Evolutionary conservation across 2,888 invertebrate species (phyloP), one percentile per base, ranked within the genome.

Genomic region (Acronicta alni): DNA sequence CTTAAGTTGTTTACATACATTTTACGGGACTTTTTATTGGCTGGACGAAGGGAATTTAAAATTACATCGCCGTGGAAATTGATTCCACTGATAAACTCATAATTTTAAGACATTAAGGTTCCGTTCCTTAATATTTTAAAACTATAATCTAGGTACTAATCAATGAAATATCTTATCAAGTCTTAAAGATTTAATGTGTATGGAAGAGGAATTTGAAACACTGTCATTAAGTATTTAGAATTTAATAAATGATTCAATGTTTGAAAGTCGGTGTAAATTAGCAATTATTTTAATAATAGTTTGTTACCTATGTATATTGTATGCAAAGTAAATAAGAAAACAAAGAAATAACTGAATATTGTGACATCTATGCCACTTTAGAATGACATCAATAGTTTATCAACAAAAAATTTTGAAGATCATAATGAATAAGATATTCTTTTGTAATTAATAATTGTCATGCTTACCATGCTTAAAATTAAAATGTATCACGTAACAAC

Each of bases 1-100:
- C 76, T 80, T 79, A 81, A 82, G 75, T 67, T 75, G 69, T 77
- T 80, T 80, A 76, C 75, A 76, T 70, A 67, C 59, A 67, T 75
- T 81, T 76, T 72, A 80, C 68, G 61, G 69, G 64, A 71, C 14
- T 72, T 60, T 72, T 69, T 64, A 85, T 83, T 82, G 75, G 79
- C 80, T 62, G 45, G 64, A 62, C 47, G 48, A 14, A 65, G 56
- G 57, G 64, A 62, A 60, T 58, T 53, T 17, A 14, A 48, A 47
- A 61, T 58, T 16, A 43, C 54, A 54, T 55, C 18, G 32, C 14
- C 14, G 14, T 32, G 2, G 35, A n/a, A 35, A 35, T 35, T 5
- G 3, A 2, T 35, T 35, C 3, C 2, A 1, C n/a, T 1, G n/a
- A 35, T n/a, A 35, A n/a, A 35, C 26, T 26, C 2, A 3, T 35